A percentile compares a stretch with the other conserved stretches of the same genome.
phyloP scores from a whole-genome alignment of 1,140 invertebrate genomes.

The Drosophila mayri region DNA sequence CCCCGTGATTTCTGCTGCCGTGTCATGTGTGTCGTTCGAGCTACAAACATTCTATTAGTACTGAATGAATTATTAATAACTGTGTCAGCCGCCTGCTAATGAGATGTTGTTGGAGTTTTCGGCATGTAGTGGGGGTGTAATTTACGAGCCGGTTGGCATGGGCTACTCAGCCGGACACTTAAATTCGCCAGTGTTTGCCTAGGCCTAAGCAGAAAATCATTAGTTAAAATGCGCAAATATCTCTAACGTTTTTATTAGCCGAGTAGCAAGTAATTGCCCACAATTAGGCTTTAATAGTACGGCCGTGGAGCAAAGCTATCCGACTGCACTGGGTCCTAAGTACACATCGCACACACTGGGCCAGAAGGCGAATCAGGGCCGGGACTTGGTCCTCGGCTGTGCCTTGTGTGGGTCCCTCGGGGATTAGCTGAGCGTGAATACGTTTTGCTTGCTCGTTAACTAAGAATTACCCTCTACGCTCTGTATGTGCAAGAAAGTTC shows the following conservation, averaged over 20 bases:
- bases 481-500: constrained; percentile 12
- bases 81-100: constrained; percentile 65
- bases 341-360: constrained; percentile 40
- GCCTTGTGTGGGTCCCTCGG: constrained; percentile 44
- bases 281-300: constrained; percentile 77
- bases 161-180: constrained; percentile 49
- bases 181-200: constrained; percentile 64
- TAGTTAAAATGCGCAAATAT: constrained; percentile 82
- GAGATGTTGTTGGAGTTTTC: constrained; percentile 35
- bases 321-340: constrained; percentile 56
- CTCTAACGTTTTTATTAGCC: constrained; percentile 81
- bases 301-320: constrained; percentile 43
- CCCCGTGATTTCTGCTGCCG: constrained; percentile 42
- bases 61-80: constrained; percentile 78
- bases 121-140: constrained; percentile 9
- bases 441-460: constrained; percentile 77
- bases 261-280: constrained; percentile 75
- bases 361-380: constrained; percentile 30
- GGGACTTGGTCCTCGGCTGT: neutral
- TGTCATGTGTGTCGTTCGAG: constrained; percentile 34
- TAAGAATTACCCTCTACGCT: constrained; percentile 71
- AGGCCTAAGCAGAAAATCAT: constrained; percentile 78
- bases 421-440: constrained; percentile 76
- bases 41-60: constrained; percentile 69
- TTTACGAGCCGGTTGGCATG: constrained; percentile 23